A percentile compares a stretch with the other conserved stretches of the same genome.
These are phyloP conservation scores for Sturmia bella DNA, from an alignment of 2,888 invertebrate species.

Conservation along the genomic window DNA sequence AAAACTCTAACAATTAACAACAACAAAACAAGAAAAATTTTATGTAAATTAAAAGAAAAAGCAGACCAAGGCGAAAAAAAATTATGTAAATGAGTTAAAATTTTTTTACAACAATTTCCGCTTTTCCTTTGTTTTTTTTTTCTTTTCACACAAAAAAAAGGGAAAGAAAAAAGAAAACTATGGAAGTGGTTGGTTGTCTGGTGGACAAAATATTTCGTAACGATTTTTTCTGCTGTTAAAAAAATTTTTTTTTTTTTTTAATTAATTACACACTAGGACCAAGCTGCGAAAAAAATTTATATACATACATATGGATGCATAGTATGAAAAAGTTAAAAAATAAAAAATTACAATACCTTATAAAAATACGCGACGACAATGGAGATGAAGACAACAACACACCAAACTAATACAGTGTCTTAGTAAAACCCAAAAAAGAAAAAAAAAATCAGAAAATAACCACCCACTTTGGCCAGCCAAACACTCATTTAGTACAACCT, in stretches of 20 bases:
- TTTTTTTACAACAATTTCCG: slow-evolving; percentile 60
- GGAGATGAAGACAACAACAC: slow-evolving; percentile 71
- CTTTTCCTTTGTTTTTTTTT: slow-evolving; percentile 46
- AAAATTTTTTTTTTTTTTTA: slow-evolving; percentile 50
- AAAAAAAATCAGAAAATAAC: background rate
- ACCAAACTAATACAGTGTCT: slow-evolving; percentile 40
- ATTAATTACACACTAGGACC: slow-evolving; percentile 69
- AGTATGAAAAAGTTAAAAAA: slow-evolving; percentile 55
- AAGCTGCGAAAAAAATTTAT: slow-evolving; percentile 57
- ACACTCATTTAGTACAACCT: slow-evolving; percentile 33
- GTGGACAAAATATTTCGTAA: slow-evolving; percentile 44
- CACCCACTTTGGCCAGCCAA: slow-evolving; percentile 39
- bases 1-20: slow-evolving; percentile 53
- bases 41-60: slow-evolving; percentile 36
- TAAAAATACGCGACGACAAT: slow-evolving; percentile 71
- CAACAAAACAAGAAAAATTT: slow-evolving; percentile 48
- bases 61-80: slow-evolving; percentile 40
- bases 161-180: slow-evolving; percentile 14
- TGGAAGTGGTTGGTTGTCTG: slow-evolving; percentile 60
- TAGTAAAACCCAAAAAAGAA: slow-evolving; percentile 42
- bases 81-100: slow-evolving; percentile 69
- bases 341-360: slow-evolving; percentile 66
- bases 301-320: slow-evolving; percentile 26
- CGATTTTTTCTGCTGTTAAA: slow-evolving; percentile 21
- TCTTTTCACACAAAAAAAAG: slow-evolving; percentile 35